phyloP scores from a whole-genome alignment of 2,113 vertebrate species.

The Chionodraco myersi region DNA sequence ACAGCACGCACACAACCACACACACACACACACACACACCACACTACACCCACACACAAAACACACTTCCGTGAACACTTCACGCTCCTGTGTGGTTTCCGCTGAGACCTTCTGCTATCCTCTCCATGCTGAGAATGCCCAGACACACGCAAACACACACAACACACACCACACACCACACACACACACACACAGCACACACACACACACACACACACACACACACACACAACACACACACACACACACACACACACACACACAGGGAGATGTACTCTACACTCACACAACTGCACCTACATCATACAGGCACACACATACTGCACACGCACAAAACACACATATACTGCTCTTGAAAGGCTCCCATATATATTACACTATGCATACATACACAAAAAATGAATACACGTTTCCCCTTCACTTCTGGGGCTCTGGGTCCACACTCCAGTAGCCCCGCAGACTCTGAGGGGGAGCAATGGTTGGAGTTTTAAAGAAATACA shows the following conservation, averaged over 20 bases:
- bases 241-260: slow-evolving; percentile 2
- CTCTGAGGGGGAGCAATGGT: background rate
- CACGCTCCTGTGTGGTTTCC: slow-evolving; percentile 35
- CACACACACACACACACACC: slow-evolving; percentile 7
- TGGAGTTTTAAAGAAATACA: slow-evolving; percentile 13
- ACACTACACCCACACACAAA: slow-evolving; percentile 4
- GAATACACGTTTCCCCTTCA: background rate
- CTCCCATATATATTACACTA: background rate
- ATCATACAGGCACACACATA: background rate
- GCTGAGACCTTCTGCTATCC: slow-evolving; percentile 25
- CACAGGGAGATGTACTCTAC: background rate
- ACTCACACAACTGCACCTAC: background rate
- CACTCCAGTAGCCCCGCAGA: slow-evolving; percentile 1
- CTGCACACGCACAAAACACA: slow-evolving; percentile 2
- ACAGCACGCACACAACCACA: slow-evolving; percentile 20
- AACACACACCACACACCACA: background rate
- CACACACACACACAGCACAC: slow-evolving; percentile 7
- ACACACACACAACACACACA: background rate
- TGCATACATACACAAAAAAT: slow-evolving; percentile 7
- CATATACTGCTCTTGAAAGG: background rate
- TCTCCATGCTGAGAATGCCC: slow-evolving; percentile 13
- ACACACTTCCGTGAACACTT: slow-evolving; percentile 51
- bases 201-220: slow-evolving; percentile 11
- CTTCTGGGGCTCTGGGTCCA: slow-evolving; percentile 19
- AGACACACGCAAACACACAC: slow-evolving; percentile 1